These are phyloP conservation scores for Pyrrhosoma nymphula DNA, from an alignment of 2,888 invertebrate species.

Conservation along the genomic window DNA sequence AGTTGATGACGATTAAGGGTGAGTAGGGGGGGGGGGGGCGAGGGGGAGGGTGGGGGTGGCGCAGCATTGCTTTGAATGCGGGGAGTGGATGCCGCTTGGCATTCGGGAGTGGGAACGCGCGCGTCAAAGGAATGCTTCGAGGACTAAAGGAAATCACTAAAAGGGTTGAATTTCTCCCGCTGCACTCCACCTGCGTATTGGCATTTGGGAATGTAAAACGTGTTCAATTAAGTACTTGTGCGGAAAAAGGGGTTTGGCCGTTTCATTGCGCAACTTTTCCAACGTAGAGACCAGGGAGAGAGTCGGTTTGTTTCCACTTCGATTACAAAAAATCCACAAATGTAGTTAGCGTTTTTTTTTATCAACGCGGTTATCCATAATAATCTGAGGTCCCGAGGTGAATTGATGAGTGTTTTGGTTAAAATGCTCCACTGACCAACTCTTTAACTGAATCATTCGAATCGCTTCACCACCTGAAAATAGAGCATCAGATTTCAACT, in stretches of 20 bases:
- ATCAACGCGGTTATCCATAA: neutral
- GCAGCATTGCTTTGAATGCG: constrained; percentile 14
- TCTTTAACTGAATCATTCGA: too few species aligned
- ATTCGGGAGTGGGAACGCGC: neutral
- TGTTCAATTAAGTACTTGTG: constrained; percentile 21
- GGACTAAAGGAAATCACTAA: constrained; percentile 32
- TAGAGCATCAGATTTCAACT: too few species aligned
- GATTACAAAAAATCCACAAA: neutral
- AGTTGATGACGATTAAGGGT: constrained; percentile 22
- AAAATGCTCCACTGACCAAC: too few species aligned
- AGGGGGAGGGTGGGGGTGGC: neutral
- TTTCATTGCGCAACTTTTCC: neutral
- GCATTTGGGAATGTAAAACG: constrained; percentile 4
- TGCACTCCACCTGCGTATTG: neutral
- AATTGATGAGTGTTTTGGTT: too few species aligned
- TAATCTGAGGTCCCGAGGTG: neutral
- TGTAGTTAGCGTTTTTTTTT: neutral
- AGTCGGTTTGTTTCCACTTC: neutral
- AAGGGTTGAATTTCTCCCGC: constrained; percentile 31
- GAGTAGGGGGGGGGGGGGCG: neutral
- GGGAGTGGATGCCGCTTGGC: constrained; percentile 13
- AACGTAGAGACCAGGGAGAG: neutral
- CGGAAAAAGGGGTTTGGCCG: neutral
- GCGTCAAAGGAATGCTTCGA: neutral
- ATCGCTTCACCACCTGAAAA: too few species aligned